Percentiles rank a stretch among this genome's conserved stretches.
phyloP scores from a whole-genome alignment of 2,888 invertebrate genomes.

The Cheilosia variabilis region DNA sequence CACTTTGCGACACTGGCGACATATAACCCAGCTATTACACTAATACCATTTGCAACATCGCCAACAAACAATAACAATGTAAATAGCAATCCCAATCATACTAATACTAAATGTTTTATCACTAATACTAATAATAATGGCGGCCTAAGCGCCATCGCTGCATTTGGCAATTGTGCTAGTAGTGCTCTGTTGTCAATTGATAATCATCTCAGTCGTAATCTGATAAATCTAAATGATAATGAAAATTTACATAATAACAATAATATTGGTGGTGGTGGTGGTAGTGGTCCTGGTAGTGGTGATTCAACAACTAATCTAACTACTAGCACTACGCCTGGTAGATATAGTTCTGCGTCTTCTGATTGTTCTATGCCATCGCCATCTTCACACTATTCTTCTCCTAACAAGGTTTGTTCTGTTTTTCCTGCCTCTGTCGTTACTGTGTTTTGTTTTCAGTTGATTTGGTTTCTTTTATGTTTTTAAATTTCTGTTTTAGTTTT shows the following conservation, averaged over 20 bases:
- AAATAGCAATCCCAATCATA: constrained; percentile 83
- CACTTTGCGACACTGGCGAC: constrained; percentile 80
- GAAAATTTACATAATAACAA: constrained; percentile 38
- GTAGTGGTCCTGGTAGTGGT: constrained; percentile 76
- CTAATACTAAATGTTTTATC: constrained; percentile 81
- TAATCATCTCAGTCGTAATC: constrained; percentile 69
- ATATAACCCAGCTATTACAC: constrained; percentile 79
- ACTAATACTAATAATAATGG: constrained; percentile 70
- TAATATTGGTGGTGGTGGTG: constrained; percentile 72
- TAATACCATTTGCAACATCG: constrained; percentile 78
- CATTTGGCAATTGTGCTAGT: constrained; percentile 79
- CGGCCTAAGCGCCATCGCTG: constrained; percentile 77
- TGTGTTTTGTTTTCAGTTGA: constrained; percentile 15
- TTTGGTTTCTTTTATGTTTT: constrained; percentile 3
- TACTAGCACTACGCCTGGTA: constrained; percentile 80
- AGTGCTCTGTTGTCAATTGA: constrained; percentile 75
- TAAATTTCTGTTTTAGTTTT: background rate
- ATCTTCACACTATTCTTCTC: constrained; percentile 84
- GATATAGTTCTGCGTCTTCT: constrained; percentile 84
- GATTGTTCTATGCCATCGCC: constrained; percentile 84
- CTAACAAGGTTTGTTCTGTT: constrained; percentile 84
- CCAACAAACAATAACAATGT: constrained; percentile 82
- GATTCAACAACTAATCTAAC: constrained; percentile 77
- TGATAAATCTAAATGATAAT: constrained; percentile 50
- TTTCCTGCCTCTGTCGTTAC: constrained; percentile 30